A percentile compares a stretch with the other conserved stretches of the same genome.
Conservation (phyloP, 2,113 vertebrate genomes). For the Zosterops japonicus region DNA sequence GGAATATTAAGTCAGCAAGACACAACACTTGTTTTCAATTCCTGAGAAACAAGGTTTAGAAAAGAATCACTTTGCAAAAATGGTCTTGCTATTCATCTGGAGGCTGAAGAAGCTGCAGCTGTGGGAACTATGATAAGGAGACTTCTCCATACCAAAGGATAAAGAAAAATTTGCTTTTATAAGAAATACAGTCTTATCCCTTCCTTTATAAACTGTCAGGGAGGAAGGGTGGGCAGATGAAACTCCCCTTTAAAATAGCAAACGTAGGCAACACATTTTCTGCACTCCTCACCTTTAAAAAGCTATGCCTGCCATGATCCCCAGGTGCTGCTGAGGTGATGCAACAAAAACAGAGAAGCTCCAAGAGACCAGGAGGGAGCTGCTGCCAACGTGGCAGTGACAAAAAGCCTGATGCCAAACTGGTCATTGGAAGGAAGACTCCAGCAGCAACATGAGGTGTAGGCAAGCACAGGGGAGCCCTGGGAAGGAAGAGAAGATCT, state of each 20-base stretch:
- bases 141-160: not conserved
- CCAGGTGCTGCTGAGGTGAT: not conserved
- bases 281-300: not conserved
- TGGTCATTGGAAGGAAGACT: not conserved
- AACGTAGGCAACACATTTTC: not conserved
- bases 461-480: not conserved
- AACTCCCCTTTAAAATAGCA: not conserved
- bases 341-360: not conserved
- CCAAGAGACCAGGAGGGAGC: not conserved
- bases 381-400: not conserved
- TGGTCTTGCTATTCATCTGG: not conserved
- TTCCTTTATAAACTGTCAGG: not conserved
- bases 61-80: not conserved
- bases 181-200: not conserved
- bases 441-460: fast-evolving
- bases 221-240: not conserved
- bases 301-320: not conserved
- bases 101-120: not conserved
- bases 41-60: not conserved
- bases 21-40: not conserved
- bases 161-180: not conserved
- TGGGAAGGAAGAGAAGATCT: not conserved
- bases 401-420: not conserved
- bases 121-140: not conserved
- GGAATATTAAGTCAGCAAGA: not conserved